These are phyloP conservation scores for Amblyjoppa proteus DNA, from an alignment of 2,888 invertebrate genomes.

Conservation along the genomic window DNA sequence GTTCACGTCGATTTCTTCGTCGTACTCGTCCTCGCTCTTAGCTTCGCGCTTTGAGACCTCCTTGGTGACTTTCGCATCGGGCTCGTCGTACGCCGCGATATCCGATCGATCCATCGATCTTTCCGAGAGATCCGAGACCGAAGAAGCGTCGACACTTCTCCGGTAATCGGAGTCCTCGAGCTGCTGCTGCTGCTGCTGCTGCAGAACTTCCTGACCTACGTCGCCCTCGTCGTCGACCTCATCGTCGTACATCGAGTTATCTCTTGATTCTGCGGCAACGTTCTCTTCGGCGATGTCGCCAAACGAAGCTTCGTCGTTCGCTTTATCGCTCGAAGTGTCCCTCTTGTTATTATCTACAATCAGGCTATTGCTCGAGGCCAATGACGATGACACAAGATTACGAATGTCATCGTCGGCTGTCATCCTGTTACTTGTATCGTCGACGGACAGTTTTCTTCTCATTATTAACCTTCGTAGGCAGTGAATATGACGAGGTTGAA, in stretches of 20 bases:
- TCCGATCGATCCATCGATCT: slow-evolving; percentile 42
- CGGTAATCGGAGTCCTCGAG: slow-evolving; percentile 55
- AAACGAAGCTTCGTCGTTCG: slow-evolving; percentile 22
- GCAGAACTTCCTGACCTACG: slow-evolving; percentile 11
- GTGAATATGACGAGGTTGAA: slow-evolving; percentile 47
- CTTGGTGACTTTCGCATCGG: slow-evolving; percentile 19
- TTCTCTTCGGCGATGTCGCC: slow-evolving; percentile 1
- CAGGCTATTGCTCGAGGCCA: slow-evolving; percentile 29
- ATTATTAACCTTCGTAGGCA: slow-evolving; percentile 71
- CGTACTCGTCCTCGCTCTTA: slow-evolving; percentile 55
- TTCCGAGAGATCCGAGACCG: slow-evolving; percentile 30
- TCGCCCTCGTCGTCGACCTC: slow-evolving; percentile 53
- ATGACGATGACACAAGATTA: slow-evolving; percentile 47
- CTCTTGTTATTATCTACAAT: slow-evolving; percentile 32
- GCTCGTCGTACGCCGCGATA: slow-evolving; percentile 26
- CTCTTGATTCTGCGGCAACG: slow-evolving; percentile 38
- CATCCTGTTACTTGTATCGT: slow-evolving; percentile 56
- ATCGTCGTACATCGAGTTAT: slow-evolving; percentile 41
- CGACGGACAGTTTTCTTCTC: slow-evolving; percentile 64
- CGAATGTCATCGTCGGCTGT: slow-evolving; percentile 62
- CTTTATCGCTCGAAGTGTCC: slow-evolving; percentile 35
- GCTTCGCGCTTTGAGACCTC: slow-evolving; percentile 50
- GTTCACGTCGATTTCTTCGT: slow-evolving; percentile 50
- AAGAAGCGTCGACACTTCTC: slow-evolving; percentile 5
- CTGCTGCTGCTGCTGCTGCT: neutral